A percentile compares a stretch with the other conserved stretches of the same genome.
phyloP scores from a whole-genome alignment of 2,113 vertebrate species.

The Brienomyrus longianalis region DNA sequence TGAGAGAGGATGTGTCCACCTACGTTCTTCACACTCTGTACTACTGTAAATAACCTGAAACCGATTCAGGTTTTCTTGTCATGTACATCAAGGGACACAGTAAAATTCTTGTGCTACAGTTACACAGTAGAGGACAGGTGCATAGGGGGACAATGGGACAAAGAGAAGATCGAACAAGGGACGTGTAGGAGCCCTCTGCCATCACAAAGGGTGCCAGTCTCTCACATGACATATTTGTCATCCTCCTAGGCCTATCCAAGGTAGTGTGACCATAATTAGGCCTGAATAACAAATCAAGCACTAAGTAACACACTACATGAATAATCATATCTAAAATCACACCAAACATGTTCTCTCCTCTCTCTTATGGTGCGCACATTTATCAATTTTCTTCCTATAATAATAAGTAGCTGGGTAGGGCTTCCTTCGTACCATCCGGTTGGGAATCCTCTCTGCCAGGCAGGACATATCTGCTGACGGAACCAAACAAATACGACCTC shows the following conservation, averaged over 20 bases:
- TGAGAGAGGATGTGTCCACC: background rate
- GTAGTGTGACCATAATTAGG: constrained; percentile 52
- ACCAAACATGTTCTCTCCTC: constrained; percentile 11
- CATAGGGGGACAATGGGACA: background rate
- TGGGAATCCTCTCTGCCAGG: background rate
- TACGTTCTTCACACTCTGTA: background rate
- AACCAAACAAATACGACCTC: background rate
- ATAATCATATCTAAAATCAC: constrained; percentile 46
- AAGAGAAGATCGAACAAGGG: background rate
- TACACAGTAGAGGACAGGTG: background rate
- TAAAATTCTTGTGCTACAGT: background rate
- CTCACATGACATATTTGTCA: constrained; percentile 38
- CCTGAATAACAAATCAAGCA: constrained; percentile 53
- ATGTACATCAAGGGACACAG: background rate
- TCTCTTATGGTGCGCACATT: background rate
- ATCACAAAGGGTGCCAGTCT: constrained; percentile 15
- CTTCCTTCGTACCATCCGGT: background rate
- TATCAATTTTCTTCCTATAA: constrained; percentile 3
- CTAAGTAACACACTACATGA: constrained; percentile 49
- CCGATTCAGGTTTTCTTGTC: background rate
- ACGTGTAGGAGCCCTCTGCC: background rate
- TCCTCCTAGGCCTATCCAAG: background rate
- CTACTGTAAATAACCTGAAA: background rate
- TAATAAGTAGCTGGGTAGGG: background rate
- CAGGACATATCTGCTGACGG: background rate